These are phyloP conservation scores for Aplocera efformata DNA, from an alignment of 2,888 invertebrate genomes.

Conservation along the genomic window DNA sequence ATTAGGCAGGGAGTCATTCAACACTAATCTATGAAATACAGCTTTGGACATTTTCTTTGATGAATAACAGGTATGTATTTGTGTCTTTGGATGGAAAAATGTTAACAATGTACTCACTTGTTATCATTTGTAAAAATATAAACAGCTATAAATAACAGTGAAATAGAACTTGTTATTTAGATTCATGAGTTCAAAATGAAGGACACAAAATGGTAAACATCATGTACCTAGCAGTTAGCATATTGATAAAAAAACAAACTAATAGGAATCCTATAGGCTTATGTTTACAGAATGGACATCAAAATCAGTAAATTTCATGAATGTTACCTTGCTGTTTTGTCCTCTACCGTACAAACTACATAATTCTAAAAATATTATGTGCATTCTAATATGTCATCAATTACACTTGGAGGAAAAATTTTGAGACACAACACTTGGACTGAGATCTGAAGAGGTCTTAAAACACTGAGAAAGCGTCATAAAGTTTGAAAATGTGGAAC, in stretches of 20 bases:
- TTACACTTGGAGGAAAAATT: slow-evolving; percentile 14
- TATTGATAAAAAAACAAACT: slow-evolving; percentile 36
- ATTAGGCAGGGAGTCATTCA: too few species aligned
- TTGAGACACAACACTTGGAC: slow-evolving; percentile 19
- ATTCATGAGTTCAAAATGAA: slow-evolving; percentile 38
- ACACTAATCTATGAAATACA: too few species aligned
- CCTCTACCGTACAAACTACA: slow-evolving; percentile 69
- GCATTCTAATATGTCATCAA: slow-evolving; percentile 70
- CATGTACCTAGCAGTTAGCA: slow-evolving; percentile 55
- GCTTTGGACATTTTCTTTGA: too few species aligned
- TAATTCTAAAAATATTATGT: slow-evolving; percentile 78
- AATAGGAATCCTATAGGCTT: slow-evolving; percentile 37
- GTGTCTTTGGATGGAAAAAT: too few species aligned
- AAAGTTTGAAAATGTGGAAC: slow-evolving; percentile 8
- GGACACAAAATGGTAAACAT: slow-evolving; percentile 42
- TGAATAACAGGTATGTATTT: too few species aligned
- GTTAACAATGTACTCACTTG: too few species aligned
- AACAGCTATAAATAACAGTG: background rate
- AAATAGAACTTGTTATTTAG: slow-evolving; percentile 7
- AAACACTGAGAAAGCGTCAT: slow-evolving; percentile 10
- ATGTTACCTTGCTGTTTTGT: slow-evolving; percentile 65
- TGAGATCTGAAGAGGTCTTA: slow-evolving; percentile 6
- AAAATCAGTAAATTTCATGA: slow-evolving; percentile 41
- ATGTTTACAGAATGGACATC: slow-evolving; percentile 29
- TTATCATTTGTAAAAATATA: too few species aligned